Conservation (phyloP, 2,888 invertebrate genomes). For the Drosophila austrosaltans region DNA sequence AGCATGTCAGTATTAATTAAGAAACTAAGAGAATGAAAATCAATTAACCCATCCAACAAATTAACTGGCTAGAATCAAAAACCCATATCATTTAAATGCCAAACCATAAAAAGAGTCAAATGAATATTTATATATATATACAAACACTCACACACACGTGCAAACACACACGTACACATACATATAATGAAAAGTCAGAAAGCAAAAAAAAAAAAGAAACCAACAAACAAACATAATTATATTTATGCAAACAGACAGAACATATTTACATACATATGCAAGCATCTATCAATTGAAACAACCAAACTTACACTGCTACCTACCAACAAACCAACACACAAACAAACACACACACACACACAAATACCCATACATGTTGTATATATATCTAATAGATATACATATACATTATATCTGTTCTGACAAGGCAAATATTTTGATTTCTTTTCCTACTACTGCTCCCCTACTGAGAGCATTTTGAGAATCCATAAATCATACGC, state of each 20-base stretch:
- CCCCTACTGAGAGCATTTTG: slow-evolving; percentile 39
- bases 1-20: slow-evolving; percentile 21
- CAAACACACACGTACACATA: background rate
- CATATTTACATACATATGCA: slow-evolving; percentile 43
- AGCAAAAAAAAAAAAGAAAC: slow-evolving; percentile 18
- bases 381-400: slow-evolving; percentile 12
- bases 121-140: slow-evolving; percentile 62
- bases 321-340: slow-evolving; percentile 23
- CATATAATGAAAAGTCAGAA: background rate
- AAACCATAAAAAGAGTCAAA: slow-evolving; percentile 46
- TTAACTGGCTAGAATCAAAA: slow-evolving; percentile 17
- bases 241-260: slow-evolving; percentile 35
- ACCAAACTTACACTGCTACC: slow-evolving; percentile 39
- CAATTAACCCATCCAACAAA: slow-evolving; percentile 15
- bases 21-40: slow-evolving; percentile 14
- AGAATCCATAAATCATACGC: slow-evolving; percentile 68
- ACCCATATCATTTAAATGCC: slow-evolving; percentile 65
- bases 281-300: slow-evolving; percentile 65
- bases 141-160: slow-evolving; percentile 7
- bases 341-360: slow-evolving; percentile 33
- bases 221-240: slow-evolving; percentile 50
- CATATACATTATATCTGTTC: slow-evolving; percentile 37
- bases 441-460: slow-evolving; percentile 59
- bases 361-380: slow-evolving; percentile 13
- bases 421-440: slow-evolving; percentile 71